Evolutionary conservation across 2,797 vertebrate species (phyloP), one percentile per base, ranked within the genome.

Genomic region (Sylvia borin): DNA sequence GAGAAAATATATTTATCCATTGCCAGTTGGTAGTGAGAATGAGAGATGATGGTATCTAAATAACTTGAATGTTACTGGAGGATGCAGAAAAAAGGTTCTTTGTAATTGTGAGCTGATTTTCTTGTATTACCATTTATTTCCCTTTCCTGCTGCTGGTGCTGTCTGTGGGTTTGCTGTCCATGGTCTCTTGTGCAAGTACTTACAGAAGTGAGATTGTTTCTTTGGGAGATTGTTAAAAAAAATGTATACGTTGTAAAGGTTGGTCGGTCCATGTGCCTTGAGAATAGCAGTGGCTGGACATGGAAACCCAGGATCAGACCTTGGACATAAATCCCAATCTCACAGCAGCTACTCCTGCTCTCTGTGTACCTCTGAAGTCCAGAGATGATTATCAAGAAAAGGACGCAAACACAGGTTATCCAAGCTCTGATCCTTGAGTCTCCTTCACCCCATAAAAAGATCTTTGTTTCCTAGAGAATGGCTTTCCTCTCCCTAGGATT

Each of bases 351-450:
- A 0, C 10, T 60, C 2, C 5, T 29, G 4, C 24, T 70, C 17
- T 1, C 43, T 1, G 0, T 0, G 2, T 25, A 11, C 18, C 11
- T 51, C 36, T 45, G 45, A 50, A 72, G 22, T 31, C 6, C 1
- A 1, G 17, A 16, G 21, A 9, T 55, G 9, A 21, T 42, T 64
- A 45, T 10, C 2, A 10, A 34, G 26, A 18, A 53, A 64, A 32
- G 5, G 9, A 14, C 9, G 6, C 2, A 7, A 60, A 34, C 15
- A 6, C 8, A 1, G 5, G 5, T 36, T 81, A 8, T 42, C 16
- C 11, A 32, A 19, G 12, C 16, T 57, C 26, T 83, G 22, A 45
- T 76, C 38, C 34, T 45, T 45, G 22, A 2, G 5, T 67, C 11
- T 55, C 7, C 14, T 34, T 27, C 13, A 7, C 11, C 38, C 8